Evolutionary conservation across 2,888 invertebrate species (phyloP), one percentile per base, ranked within the genome.

Genomic region (Glaucopsyche alexis): DNA sequence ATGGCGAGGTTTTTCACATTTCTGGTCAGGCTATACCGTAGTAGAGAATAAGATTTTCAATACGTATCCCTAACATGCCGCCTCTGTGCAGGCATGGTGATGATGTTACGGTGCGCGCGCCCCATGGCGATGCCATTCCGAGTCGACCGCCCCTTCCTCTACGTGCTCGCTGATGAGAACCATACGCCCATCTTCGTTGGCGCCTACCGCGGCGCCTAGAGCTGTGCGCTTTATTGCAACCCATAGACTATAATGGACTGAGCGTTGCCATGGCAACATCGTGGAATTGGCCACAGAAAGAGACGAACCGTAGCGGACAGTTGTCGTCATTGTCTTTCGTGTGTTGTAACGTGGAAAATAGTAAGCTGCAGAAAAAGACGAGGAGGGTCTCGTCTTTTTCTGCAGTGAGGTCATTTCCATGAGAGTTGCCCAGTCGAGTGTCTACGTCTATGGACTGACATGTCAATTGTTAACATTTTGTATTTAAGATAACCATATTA

Each of bases 111-210:
- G 74, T 88, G 90, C 80, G 85, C 86, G 72, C 81, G 77, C 29
- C 80, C 78, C 73, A 84, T 84, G 52, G 40, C 84, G 78, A 80
- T 77, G 55, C 73, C 73, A 74, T 91, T 93, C 88, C 76, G 71
- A 75, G 93, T 90, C 42, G 87, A 93, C 80, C 89, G 85, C n/a
- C 87, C 93, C 45, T 93, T 89, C 88, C 80, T 89, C 79, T 90
- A 87, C 86, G 71, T 85, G 76, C 85, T 89, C 76, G 71, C 80
- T 69, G 85, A 79, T 79, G 76, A 79, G 55, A 81, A 82, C 14
- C 78, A 77, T 74, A 76, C 82, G 73, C 77, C 84, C 50, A 80
- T 87, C 75, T 91, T 91, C 85, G 75, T 86, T 72, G 91, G 91
- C 74, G 76, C 80, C 75, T 88, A 83, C 81, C 83, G 82, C 75